phyloP scores from a whole-genome alignment of 2,888 invertebrate species.

The Aphodius sticticus region DNA sequence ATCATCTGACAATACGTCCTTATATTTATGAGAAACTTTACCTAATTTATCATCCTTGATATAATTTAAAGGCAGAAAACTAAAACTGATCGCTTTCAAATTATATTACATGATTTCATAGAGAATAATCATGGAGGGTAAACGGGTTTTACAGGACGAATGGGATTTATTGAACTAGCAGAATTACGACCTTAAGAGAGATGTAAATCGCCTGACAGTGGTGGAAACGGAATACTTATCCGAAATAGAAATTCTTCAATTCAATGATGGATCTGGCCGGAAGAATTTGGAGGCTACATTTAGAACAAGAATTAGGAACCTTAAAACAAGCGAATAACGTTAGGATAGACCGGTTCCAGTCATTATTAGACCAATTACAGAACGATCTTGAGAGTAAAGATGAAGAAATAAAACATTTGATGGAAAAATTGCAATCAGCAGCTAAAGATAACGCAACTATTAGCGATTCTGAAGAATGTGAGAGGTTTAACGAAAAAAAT shows the following conservation, averaged over 20 bases:
- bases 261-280: slow-evolving; percentile 16
- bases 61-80: too few species aligned
- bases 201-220: slow-evolving; percentile 43
- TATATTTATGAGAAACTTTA: too few species aligned
- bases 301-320: slow-evolving; percentile 30
- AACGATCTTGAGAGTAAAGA: slow-evolving; percentile 28
- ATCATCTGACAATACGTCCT: too few species aligned
- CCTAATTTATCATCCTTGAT: too few species aligned
- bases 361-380: slow-evolving; percentile 44
- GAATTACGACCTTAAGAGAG: slow-evolving; percentile 47
- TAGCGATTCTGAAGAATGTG: slow-evolving; percentile 29
- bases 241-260: slow-evolving; percentile 41
- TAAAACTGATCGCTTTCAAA: too few species aligned
- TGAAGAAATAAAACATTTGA: slow-evolving; percentile 32
- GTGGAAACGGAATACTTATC: slow-evolving; percentile 45
- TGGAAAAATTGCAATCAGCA: not conserved
- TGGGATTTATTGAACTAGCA: slow-evolving; percentile 48
- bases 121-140: not conserved
- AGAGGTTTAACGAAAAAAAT: slow-evolving; percentile 34
- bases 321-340: slow-evolving; percentile 22
- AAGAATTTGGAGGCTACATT: slow-evolving; percentile 28
- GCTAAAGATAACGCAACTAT: not conserved
- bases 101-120: too few species aligned
- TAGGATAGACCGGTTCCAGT: too few species aligned
- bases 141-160: slow-evolving; percentile 34